Percentiles rank a stretch among this genome's conserved stretches.
phyloP scores from a whole-genome alignment of 2,113 vertebrate species.

The Propithecus coquereli region DNA sequence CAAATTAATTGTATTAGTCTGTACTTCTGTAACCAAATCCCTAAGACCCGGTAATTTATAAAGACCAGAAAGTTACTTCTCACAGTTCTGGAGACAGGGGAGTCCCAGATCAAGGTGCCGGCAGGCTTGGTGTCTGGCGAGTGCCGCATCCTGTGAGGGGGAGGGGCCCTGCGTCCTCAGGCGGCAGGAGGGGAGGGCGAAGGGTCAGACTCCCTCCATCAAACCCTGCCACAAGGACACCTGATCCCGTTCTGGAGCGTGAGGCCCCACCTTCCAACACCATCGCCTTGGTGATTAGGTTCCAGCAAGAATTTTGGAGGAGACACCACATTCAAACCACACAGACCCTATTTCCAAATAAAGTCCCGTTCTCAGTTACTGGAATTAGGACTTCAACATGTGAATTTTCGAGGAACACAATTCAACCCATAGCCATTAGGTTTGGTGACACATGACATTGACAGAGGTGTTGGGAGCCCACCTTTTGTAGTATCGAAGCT shows the following conservation, averaged over 20 bases:
- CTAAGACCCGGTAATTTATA: not conserved
- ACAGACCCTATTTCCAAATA: not conserved
- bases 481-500: accelerated
- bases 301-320: too few relatives aligned
- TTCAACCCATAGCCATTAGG: not conserved
- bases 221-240: too few relatives aligned
- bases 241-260: not conserved
- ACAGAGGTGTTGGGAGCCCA: accelerated
- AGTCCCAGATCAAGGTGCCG: not conserved
- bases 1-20: not conserved
- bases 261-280: too few relatives aligned
- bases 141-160: too few relatives aligned
- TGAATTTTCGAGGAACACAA: not conserved
- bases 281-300: too few relatives aligned
- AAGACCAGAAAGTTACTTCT: not conserved
- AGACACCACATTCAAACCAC: too few relatives aligned
- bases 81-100: not conserved
- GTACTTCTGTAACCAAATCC: not conserved
- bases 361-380: not conserved
- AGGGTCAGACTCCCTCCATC: too few relatives aligned
- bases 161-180: not conserved
- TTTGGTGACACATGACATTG: accelerated
- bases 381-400: not conserved
- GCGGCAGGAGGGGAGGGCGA: too few relatives aligned
- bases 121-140: not conserved